phyloP scores from a whole-genome alignment of 2,888 invertebrate genomes.

The Caenorhabditis afra region DNA sequence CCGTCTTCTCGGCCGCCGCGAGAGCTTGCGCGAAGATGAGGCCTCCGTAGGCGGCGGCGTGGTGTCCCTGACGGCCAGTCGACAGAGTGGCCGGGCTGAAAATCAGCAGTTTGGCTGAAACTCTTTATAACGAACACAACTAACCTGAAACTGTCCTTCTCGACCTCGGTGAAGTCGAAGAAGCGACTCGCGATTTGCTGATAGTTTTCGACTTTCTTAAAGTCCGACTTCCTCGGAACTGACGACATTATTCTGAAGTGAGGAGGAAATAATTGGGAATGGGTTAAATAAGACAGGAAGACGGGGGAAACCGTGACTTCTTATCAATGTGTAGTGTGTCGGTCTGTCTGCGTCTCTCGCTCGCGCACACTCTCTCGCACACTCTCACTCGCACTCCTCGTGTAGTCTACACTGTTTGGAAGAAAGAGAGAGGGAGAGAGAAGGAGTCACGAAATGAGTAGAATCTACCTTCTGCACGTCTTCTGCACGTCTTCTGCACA shows the following conservation, averaged over 20 bases:
- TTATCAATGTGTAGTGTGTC: constrained; percentile 2
- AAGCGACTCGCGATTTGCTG: constrained; percentile 58
- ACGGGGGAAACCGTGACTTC: background rate
- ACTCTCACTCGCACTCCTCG: background rate
- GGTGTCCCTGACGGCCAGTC: constrained; percentile 62
- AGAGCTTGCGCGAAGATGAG: constrained; percentile 76
- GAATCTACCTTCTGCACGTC: too few species aligned
- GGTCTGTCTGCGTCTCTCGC: background rate
- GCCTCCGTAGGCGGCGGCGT: constrained; percentile 75
- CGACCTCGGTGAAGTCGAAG: constrained; percentile 60
- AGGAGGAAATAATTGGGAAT: background rate
- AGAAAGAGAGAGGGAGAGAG: too few species aligned
- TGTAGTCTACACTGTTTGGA: background rate
- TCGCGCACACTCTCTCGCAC: too few species aligned
- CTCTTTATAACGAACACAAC: background rate
- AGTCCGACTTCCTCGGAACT: constrained; percentile 29
- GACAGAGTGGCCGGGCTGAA: constrained; percentile 62
- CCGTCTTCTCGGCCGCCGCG: constrained; percentile 75
- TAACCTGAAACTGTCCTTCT: constrained; percentile 63
- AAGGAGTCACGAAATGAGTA: too few species aligned
- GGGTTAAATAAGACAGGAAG: background rate
- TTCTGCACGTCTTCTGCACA: too few species aligned
- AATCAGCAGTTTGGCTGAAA: constrained; percentile 8
- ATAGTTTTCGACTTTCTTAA: constrained; percentile 56
- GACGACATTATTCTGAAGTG: constrained; percentile 39